Conservation (phyloP, 2,113 vertebrate species). For the Orientallactaga bullata region DNA sequence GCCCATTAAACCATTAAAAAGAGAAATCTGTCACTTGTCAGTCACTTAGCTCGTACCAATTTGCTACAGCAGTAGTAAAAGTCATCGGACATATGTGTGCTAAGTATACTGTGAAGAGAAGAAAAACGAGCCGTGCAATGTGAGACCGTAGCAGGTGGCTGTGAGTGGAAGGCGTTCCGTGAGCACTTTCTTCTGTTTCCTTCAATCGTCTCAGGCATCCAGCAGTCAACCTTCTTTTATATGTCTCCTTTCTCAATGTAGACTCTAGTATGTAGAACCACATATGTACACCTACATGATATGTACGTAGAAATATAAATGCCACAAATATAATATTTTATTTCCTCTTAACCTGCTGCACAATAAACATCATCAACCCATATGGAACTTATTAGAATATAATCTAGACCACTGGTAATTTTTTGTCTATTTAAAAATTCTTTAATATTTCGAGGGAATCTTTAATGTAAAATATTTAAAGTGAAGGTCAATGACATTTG, state of each 20-base stretch:
- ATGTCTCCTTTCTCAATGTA: not conserved
- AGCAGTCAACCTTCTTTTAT: not conserved
- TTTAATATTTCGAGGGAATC: not conserved
- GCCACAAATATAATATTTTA: not conserved
- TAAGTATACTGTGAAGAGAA: not conserved
- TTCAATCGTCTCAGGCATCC: not conserved
- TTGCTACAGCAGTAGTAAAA: not conserved
- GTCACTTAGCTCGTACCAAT: not conserved
- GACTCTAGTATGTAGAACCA: not conserved
- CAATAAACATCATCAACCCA: not conserved
- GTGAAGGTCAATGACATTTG: not conserved
- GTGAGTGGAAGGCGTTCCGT: not conserved
- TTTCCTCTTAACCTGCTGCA: not conserved
- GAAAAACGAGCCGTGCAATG: not conserved
- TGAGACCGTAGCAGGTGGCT: not conserved
- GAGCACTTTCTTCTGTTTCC: not conserved
- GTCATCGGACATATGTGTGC: not conserved
- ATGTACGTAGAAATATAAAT: not conserved
- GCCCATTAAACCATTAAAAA: not conserved
- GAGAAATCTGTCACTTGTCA: not conserved
- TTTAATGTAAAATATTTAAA: conserved; percentile 17
- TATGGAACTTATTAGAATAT: not conserved
- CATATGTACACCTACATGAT: not conserved
- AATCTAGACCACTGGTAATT: not conserved
- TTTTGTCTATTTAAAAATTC: conserved; percentile 25